Conservation (phyloP, 1,140 invertebrate species). For the Pseudomyrmex pallidus region DNA sequence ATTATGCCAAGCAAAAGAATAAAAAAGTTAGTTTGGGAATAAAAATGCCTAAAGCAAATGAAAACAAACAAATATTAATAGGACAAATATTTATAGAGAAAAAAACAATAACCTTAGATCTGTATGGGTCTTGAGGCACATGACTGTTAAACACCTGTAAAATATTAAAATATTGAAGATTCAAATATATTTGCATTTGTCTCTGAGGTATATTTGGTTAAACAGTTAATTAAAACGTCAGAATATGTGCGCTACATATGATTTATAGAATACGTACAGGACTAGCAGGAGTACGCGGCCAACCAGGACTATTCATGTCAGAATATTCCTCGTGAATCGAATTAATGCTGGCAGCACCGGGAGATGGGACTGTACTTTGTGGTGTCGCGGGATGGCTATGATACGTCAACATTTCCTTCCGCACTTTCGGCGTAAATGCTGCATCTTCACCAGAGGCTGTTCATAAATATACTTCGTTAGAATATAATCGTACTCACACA, state of each 20-base stretch:
- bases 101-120: constrained; percentile 90
- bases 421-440: constrained; percentile 90
- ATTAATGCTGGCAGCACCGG: constrained; percentile 92
- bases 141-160: constrained; percentile 96
- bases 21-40: constrained; percentile 20
- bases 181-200: constrained; percentile 22
- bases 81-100: constrained; percentile 72
- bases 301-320: constrained; percentile 94
- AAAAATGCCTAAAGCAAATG: constrained; percentile 62
- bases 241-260: constrained; percentile 5
- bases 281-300: constrained; percentile 95
- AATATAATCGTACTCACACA: not conserved
- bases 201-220: constrained; percentile 4
- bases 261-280: constrained; percentile 88
- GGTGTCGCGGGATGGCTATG: constrained; percentile 90
- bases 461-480: constrained; percentile 34
- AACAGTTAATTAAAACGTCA: constrained; percentile 12
- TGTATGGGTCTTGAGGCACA: constrained; percentile 94
- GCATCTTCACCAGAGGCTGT: constrained; percentile 94
- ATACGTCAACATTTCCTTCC: constrained; percentile 88
- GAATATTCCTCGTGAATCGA: constrained; percentile 96
- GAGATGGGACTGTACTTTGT: constrained; percentile 91
- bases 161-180: constrained; percentile 80
- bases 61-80: constrained; percentile 56
- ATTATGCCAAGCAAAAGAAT: constrained; percentile 41